Evolutionary conservation across 2,797 vertebrate genomes (phyloP).

Genomic region (Aldrovandia affinis): DNA sequence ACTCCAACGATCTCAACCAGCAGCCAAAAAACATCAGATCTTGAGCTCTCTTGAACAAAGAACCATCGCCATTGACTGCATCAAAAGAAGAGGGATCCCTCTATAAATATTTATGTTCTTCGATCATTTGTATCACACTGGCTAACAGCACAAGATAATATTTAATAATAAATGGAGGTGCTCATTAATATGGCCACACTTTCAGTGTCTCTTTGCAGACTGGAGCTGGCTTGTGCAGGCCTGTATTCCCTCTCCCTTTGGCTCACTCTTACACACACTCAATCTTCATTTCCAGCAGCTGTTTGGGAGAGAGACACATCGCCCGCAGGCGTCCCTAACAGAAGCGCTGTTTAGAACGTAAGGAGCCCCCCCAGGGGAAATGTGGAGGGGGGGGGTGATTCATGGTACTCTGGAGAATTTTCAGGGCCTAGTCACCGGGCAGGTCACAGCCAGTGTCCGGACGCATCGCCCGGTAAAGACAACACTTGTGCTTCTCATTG

Average conservation of each 20-base stretch:
- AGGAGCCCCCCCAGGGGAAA: no score
- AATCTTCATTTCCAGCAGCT: conserved; percentile 34
- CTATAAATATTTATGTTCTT: not conserved
- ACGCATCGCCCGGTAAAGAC: not conserved
- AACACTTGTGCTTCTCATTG: not conserved
- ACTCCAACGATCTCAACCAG: not conserved
- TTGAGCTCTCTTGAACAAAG: not conserved
- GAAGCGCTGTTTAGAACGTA: conserved; percentile 25
- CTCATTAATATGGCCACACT: not conserved
- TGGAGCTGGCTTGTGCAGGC: not conserved
- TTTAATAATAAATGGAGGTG: not conserved
- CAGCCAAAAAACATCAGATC: not conserved
- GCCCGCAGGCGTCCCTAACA: conserved; percentile 13
- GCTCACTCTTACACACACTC: conserved; percentile 34
- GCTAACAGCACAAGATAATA: not conserved
- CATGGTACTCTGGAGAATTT: not conserved
- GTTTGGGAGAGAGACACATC: conserved; percentile 22
- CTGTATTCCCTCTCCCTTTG: not conserved
- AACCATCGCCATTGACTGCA: not conserved
- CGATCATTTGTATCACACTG: not conserved
- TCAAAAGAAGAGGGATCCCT: not conserved
- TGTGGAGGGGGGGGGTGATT: no score
- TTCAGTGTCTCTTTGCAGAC: not conserved
- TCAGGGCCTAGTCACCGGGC: not conserved
- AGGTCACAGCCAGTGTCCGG: not conserved